Percentiles rank a stretch among this genome's conserved stretches.
Evolutionary conservation across 2,797 vertebrate species (phyloP).

Genomic region (Myotis myotis): DNA sequence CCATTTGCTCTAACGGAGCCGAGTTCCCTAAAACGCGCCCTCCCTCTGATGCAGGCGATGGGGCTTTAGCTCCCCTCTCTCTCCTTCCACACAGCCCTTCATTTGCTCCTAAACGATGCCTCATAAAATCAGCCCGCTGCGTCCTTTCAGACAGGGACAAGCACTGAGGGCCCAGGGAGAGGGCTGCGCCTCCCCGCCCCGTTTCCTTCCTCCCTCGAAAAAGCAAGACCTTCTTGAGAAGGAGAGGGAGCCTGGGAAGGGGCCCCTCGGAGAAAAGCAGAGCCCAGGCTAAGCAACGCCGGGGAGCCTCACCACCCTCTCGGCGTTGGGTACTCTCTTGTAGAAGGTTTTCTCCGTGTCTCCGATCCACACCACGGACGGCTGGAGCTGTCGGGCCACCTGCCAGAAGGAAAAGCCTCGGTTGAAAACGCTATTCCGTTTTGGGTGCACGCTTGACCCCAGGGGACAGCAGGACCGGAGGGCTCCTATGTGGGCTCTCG

Average conservation of each 20-base stretch:
- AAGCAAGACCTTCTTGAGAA: background rate
- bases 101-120: background rate
- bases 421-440: rapidly evolving
- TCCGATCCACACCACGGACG: conserved; percentile 91
- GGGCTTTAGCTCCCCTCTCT: background rate
- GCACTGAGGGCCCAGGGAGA: background rate
- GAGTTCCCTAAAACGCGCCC: background rate
- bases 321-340: conserved; percentile 82
- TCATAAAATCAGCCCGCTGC: background rate
- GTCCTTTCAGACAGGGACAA: background rate
- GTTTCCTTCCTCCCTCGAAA: background rate
- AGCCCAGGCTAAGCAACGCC: background rate
- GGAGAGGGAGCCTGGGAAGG: background rate
- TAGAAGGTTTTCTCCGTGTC: conserved; percentile 90
- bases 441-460: background rate
- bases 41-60: background rate
- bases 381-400: conserved; percentile 90
- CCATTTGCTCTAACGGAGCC: background rate
- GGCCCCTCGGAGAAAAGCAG: background rate
- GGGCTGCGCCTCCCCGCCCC: background rate
- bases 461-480: rapidly evolving
- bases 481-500: rapidly evolving
- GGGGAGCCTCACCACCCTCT: conserved; percentile 83
- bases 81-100: background rate
- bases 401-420: conserved; percentile 63